These are phyloP conservation scores for Lithodes maja DNA, from an alignment of 2,888 invertebrate genomes.

Conservation along the genomic window DNA sequence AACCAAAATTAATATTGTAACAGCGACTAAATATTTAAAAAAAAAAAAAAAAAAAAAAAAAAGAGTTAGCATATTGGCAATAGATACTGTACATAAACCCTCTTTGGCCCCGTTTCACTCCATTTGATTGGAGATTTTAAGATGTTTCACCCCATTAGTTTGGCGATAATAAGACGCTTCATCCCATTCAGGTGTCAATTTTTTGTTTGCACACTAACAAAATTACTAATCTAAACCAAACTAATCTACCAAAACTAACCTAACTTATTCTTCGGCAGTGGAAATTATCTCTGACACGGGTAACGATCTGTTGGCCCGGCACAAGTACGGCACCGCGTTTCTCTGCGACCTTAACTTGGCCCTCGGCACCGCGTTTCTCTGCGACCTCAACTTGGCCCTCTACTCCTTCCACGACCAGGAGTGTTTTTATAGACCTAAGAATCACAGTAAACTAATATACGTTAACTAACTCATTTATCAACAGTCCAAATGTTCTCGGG, in stretches of 20 bases:
- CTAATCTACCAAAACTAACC: background rate
- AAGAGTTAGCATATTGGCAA: no score
- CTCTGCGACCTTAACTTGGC: constrained; percentile 64
- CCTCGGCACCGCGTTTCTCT: constrained; percentile 63
- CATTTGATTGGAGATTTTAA: no score
- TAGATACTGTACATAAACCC: no score
- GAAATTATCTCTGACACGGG: constrained; percentile 61
- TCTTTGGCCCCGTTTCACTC: no score
- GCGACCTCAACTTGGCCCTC: constrained; percentile 59
- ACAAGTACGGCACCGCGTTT: constrained; percentile 68
- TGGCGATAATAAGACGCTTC: no score
- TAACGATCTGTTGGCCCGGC: constrained; percentile 55
- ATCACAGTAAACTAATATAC: constrained; percentile 8
- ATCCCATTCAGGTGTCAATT: no score
- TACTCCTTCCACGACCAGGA: constrained; percentile 70
- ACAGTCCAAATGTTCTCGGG: constrained; percentile 66
- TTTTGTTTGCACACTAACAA: no score
- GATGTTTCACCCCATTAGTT: no score
- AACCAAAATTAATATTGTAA: no score
- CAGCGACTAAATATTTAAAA: no score
- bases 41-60: no score
- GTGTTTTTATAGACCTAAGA: constrained; percentile 61
- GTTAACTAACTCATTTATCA: no score
- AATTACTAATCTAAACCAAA: background rate
- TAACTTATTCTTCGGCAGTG: constrained; percentile 31